These are phyloP conservation scores for Malacoctenus gilli DNA, from an alignment of 2,797 vertebrate species.

Conservation along the genomic window DNA sequence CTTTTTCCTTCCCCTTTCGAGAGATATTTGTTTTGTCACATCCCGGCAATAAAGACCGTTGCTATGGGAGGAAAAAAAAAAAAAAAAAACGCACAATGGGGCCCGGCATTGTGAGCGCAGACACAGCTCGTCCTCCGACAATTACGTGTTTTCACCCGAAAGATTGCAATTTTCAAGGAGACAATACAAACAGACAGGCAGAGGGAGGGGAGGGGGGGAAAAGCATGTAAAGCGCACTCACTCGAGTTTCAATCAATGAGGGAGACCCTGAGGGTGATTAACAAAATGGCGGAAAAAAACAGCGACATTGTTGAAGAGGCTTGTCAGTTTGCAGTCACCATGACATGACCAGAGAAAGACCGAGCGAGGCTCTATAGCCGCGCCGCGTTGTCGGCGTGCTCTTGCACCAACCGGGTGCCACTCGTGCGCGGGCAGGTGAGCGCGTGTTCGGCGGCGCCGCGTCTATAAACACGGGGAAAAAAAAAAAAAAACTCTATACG, in stretches of 20 bases:
- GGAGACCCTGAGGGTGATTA: constrained; percentile 75
- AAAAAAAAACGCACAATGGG: constrained; percentile 77
- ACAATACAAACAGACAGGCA: constrained; percentile 72
- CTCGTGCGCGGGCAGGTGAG: constrained; percentile 58
- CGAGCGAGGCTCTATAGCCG: constrained; percentile 41
- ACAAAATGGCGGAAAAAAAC: constrained; percentile 76
- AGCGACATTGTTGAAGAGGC: constrained; percentile 70
- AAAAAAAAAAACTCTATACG: constrained; percentile 36
- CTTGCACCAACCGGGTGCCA: constrained; percentile 65
- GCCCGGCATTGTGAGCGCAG: constrained; percentile 69
- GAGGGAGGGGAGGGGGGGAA: constrained; percentile 58
- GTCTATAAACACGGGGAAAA: constrained; percentile 38
- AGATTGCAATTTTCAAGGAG: constrained; percentile 79
- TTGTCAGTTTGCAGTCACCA: constrained; percentile 76
- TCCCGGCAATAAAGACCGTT: constrained; percentile 79
- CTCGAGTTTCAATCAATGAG: constrained; percentile 75
- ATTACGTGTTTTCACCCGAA: constrained; percentile 76
- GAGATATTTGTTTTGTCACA: constrained; percentile 76
- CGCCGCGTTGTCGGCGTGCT: constrained; percentile 54
- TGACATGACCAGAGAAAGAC: constrained; percentile 70
- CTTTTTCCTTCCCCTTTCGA: constrained; percentile 70
- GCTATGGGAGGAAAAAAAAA: too few relatives aligned
- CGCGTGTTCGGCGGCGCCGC: constrained; percentile 10
- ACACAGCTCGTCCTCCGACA: constrained; percentile 72
- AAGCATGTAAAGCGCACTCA: constrained; percentile 64